Evolutionary conservation across 2,888 invertebrate species (phyloP).

Genomic region (Pseudolycoriella hygida): DNA sequence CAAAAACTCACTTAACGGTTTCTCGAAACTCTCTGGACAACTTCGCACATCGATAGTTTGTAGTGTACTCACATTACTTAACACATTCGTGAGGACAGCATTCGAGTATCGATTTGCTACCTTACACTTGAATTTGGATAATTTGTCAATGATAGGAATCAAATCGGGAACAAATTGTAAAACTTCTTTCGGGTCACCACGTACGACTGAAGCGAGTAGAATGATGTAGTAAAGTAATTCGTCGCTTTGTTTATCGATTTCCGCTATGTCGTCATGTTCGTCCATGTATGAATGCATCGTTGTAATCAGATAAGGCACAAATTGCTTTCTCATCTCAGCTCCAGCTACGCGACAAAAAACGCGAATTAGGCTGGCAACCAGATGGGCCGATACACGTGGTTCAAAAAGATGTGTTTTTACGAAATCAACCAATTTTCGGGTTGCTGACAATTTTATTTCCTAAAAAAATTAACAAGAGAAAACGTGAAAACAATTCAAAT

Average conservation of each 20-base stretch:
- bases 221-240: constrained; percentile 62
- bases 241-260: constrained; percentile 61
- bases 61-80: constrained; percentile 40
- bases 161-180: constrained; percentile 47
- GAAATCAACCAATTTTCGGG: constrained; percentile 59
- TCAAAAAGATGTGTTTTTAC: constrained; percentile 61
- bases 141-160: constrained; percentile 46
- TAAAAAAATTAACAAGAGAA: constrained; percentile 13
- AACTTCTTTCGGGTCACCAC: constrained; percentile 44
- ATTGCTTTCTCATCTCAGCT: constrained; percentile 46
- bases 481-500: no score
- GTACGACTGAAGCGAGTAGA: constrained; percentile 50
- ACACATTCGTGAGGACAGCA: constrained; percentile 38
- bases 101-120: constrained; percentile 46
- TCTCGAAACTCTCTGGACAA: constrained; percentile 38
- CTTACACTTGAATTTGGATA: constrained; percentile 47
- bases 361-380: constrained; percentile 55
- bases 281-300: constrained; percentile 40
- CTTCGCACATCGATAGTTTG: constrained; percentile 45
- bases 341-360: constrained; percentile 48
- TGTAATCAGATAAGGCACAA: constrained; percentile 54
- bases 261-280: constrained; percentile 45
- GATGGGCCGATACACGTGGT: constrained; percentile 63
- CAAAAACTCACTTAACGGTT: constrained; percentile 47
- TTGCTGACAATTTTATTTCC: constrained; percentile 40